Percentiles rank a stretch among this genome's conserved stretches.
phyloP scores from a whole-genome alignment of 1,140 invertebrate genomes.

The Thalassaphorura encarpata region DNA sequence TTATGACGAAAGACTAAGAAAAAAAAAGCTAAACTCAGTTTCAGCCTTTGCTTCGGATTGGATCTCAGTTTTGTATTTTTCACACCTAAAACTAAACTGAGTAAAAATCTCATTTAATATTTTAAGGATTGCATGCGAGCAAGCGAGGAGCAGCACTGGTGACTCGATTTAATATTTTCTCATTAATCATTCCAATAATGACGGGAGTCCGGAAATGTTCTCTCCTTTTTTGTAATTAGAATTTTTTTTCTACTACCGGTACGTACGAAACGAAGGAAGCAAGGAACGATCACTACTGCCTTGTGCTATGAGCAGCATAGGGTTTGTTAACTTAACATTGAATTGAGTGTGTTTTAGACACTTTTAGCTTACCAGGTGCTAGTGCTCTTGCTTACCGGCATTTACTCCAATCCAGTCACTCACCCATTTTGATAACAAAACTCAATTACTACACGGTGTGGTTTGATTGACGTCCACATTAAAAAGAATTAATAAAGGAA shows the following conservation, averaged over 20 bases:
- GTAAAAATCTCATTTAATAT: background rate
- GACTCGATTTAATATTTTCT: slow-evolving; percentile 27
- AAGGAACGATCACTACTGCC: no score
- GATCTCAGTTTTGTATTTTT: background rate
- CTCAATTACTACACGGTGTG: no score
- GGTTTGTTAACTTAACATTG: no score
- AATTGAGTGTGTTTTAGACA: no score
- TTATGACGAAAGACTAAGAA: no score
- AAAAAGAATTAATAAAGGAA: no score
- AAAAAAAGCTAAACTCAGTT: background rate
- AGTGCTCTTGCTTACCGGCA: background rate
- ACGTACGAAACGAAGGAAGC: no score
- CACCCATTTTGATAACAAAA: no score
- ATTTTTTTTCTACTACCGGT: slow-evolving; percentile 18
- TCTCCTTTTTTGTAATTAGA: slow-evolving; percentile 23
- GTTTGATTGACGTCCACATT: no score
- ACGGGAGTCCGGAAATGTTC: slow-evolving; percentile 26
- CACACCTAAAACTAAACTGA: background rate
- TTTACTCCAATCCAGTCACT: no score
- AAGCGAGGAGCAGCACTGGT: slow-evolving; percentile 1
- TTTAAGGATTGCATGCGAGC: background rate
- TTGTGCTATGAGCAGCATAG: no score
- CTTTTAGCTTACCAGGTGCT: no score
- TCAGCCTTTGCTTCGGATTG: background rate
- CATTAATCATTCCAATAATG: slow-evolving; percentile 26